A percentile compares a stretch with the other conserved stretches of the same genome.
These are phyloP conservation scores for Falco rusticolus DNA, from an alignment of 2,797 vertebrate species.

Conservation along the genomic window DNA sequence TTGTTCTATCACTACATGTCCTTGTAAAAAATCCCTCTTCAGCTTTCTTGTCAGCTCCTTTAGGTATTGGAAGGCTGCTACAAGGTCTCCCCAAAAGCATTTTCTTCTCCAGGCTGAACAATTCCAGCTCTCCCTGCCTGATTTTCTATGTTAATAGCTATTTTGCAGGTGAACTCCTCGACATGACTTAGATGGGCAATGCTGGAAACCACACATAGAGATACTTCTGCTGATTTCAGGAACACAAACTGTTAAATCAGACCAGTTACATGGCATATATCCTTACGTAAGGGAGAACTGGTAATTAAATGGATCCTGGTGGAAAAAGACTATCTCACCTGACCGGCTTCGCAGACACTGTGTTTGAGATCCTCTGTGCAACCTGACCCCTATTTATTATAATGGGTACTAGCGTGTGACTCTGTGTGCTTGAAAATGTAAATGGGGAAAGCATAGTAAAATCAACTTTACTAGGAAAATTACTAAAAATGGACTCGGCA, in stretches of 20 bases:
- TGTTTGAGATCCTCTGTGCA: not conserved
- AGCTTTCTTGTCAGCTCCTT: too few species aligned
- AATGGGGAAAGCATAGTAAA: not conserved
- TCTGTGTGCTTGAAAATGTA: not conserved
- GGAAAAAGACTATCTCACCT: not conserved
- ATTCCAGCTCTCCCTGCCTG: too few species aligned
- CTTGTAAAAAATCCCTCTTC: too few species aligned
- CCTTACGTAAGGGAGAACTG: not conserved
- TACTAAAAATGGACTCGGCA: not conserved
- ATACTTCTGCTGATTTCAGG: not conserved
- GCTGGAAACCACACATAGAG: not conserved
- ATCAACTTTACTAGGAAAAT: not conserved
- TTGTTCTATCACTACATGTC: too few species aligned
- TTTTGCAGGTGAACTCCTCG: not conserved
- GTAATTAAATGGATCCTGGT: not conserved
- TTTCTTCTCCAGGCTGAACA: too few species aligned
- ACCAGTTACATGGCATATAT: too few species aligned
- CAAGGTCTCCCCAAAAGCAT: too few species aligned
- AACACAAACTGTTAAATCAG: not conserved
- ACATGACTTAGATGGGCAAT: not conserved
- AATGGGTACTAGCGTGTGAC: not conserved
- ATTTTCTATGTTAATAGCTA: not conserved
- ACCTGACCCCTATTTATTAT: not conserved
- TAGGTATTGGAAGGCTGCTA: too few species aligned
- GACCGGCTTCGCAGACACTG: not conserved